phyloP scores from a whole-genome alignment of 1,140 invertebrate genomes.

The Drosophila ficusphila region DNA sequence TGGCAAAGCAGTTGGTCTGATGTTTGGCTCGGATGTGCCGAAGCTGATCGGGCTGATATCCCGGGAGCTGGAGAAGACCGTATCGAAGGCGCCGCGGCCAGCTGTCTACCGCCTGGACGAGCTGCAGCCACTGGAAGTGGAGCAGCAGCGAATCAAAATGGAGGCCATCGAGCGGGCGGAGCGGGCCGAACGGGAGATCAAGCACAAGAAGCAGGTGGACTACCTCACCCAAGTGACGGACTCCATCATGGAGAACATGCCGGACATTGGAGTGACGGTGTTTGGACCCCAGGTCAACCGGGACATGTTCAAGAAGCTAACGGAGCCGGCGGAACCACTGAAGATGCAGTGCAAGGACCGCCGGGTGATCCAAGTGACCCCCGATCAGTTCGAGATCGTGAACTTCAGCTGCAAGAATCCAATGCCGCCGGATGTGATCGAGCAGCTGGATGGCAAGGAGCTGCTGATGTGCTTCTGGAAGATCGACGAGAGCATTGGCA shows the following conservation, averaged over 20 bases:
- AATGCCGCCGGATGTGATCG: constrained; percentile 58
- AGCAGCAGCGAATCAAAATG: constrained; percentile 63
- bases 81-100: constrained; percentile 70
- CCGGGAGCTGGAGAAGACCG: constrained; percentile 87
- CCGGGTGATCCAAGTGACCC: constrained; percentile 47
- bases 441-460: constrained; percentile 76
- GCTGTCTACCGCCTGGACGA: constrained; percentile 84
- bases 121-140: constrained; percentile 86
- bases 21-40: constrained; percentile 94
- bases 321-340: constrained; percentile 72
- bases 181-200: constrained; percentile 71
- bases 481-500: constrained; percentile 59
- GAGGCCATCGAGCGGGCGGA: constrained; percentile 52
- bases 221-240: constrained; percentile 84
- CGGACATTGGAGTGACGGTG: constrained; percentile 81
- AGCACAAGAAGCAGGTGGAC: constrained; percentile 73
- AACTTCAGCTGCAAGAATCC: constrained; percentile 77
- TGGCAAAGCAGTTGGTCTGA: constrained; percentile 91
- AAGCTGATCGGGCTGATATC: constrained; percentile 89
- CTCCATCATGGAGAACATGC: constrained; percentile 84
- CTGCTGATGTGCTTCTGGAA: constrained; percentile 80
- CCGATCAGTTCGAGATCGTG: constrained; percentile 63
- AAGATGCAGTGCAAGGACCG: constrained; percentile 82
- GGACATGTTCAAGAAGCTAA: constrained; percentile 79
- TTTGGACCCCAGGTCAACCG: constrained; percentile 81